A percentile compares a stretch with the other conserved stretches of the same genome.
These are phyloP conservation scores for Dermolepida albohirtum DNA, from an alignment of 2,888 invertebrate species.

Conservation along the genomic window DNA sequence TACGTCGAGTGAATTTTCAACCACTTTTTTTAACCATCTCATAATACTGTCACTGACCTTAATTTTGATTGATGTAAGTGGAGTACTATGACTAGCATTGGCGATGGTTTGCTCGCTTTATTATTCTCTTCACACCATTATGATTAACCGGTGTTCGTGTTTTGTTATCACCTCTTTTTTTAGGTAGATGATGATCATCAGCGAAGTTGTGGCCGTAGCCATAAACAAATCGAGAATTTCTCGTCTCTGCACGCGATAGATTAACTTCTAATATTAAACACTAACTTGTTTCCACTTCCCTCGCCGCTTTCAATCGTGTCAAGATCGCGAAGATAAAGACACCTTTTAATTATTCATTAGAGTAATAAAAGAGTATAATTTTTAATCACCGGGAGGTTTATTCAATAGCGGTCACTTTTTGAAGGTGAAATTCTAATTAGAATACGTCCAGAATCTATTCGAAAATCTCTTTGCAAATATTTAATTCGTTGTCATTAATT, in stretches of 20 bases:
- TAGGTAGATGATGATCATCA: not conserved
- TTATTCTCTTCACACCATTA: conserved; percentile 29
- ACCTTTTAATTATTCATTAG: conserved; percentile 28
- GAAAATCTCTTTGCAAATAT: conserved; percentile 8
- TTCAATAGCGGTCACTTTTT: conserved; percentile 8
- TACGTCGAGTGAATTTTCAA: conserved; percentile 16
- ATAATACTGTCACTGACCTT: conserved; percentile 54
- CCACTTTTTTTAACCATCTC: conserved; percentile 40
- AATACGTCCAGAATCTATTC: conserved; percentile 8
- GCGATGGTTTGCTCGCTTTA: conserved; percentile 6
- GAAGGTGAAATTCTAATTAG: conserved; percentile 17
- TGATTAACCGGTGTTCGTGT: conserved; percentile 18
- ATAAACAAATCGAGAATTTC: conserved; percentile 18
- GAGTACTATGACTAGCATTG: conserved; percentile 46
- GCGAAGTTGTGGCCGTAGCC: too few species aligned
- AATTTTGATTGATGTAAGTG: conserved; percentile 57
- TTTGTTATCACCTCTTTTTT: conserved; percentile 16
- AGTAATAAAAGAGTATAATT: conserved; percentile 25
- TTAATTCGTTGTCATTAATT: conserved; percentile 7
- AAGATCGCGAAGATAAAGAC: conserved; percentile 29
- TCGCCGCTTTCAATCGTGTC: conserved; percentile 16
- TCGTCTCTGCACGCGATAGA: conserved; percentile 11
- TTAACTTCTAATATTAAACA: conserved; percentile 1
- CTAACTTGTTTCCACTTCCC: conserved; percentile 8
- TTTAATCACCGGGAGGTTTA: conserved; percentile 17